Evolutionary conservation across 2,113 vertebrate species (phyloP).

Genomic region (Microtus ochrogaster): DNA sequence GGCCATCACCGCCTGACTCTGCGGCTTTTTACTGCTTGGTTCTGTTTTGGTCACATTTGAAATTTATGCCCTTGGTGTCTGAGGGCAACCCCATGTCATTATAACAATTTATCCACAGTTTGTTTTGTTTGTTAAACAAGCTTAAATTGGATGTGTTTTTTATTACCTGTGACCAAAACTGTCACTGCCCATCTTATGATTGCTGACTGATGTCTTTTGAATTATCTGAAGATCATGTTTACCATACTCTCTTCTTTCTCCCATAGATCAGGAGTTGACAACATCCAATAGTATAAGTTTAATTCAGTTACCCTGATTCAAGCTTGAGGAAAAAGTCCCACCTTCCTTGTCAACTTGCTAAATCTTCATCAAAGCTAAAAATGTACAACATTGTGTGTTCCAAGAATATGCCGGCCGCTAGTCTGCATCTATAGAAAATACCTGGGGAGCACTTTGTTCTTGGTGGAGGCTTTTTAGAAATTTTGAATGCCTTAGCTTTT

Average conservation of each 20-base stretch:
- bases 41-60: background rate
- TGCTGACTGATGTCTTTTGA: background rate
- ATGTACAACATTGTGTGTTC: background rate
- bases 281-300: background rate
- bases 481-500: background rate
- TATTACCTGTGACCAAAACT: background rate
- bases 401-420: background rate
- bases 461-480: background rate
- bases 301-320: slow-evolving; percentile 12
- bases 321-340: background rate
- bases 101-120: background rate
- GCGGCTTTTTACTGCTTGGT: background rate
- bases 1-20: background rate
- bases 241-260: background rate
- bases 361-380: background rate
- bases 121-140: background rate
- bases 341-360: background rate
- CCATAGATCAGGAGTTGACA: background rate
- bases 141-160: background rate
- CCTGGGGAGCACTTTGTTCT: background rate
- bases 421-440: background rate
- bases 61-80: background rate
- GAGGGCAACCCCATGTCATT: background rate
- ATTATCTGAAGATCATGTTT: background rate
- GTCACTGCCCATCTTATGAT: background rate